A percentile compares a stretch with the other conserved stretches of the same genome.
Evolutionary conservation across 2,888 invertebrate species (phyloP).

Genomic region (Leptinotarsa peninsularis): DNA sequence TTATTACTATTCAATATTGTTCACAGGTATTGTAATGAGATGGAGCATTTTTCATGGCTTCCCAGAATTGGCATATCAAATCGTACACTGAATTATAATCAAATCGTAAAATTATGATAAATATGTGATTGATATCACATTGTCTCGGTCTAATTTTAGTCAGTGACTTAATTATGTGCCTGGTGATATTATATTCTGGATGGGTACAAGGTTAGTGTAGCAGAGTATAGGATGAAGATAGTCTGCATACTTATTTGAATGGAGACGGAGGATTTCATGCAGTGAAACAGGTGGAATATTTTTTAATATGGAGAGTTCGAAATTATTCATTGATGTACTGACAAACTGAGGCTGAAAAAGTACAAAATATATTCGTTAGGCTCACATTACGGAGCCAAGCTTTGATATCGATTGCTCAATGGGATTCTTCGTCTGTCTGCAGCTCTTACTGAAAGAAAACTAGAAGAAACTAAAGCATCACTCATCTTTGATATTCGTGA

Average conservation of each 20-base stretch:
- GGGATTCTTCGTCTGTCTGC: no score
- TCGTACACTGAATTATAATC: conserved; percentile 8
- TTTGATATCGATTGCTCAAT: no score
- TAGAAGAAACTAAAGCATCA: no score
- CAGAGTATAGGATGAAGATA: conserved; percentile 2
- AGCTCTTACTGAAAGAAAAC: no score
- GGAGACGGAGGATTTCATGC: neutral
- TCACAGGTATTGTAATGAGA: conserved; percentile 11
- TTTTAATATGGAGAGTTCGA: no score
- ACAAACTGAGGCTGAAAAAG: no score
- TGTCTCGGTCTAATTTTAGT: conserved; percentile 1
- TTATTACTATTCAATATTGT: conserved; percentile 5
- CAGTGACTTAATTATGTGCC: conserved; percentile 1
- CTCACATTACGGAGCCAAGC: no score
- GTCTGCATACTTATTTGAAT: conserved; percentile 7
- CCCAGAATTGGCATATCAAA: neutral
- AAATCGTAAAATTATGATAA: conserved; percentile 11
- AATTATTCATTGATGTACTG: no score
- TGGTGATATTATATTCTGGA: conserved; percentile 2
- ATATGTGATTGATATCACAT: conserved; percentile 12
- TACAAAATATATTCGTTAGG: no score
- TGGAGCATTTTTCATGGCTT: conserved; percentile 14
- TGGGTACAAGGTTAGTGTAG: conserved; percentile 11
- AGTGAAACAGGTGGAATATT: neutral
- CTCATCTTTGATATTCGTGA: no score